These are phyloP conservation scores for Contarinia nasturtii DNA, from an alignment of 1,140 invertebrate genomes.

Conservation along the genomic window DNA sequence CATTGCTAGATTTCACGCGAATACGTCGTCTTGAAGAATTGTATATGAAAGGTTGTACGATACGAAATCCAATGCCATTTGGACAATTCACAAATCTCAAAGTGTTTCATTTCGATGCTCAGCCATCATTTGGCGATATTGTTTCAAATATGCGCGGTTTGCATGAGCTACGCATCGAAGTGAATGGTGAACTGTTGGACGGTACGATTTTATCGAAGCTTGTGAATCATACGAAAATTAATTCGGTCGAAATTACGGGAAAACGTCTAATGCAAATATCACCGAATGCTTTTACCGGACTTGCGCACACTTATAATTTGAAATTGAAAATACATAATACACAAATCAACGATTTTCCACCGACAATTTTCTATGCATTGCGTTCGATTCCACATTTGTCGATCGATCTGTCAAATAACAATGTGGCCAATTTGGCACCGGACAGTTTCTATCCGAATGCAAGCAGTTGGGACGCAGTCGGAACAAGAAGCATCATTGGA, in stretches of 20 bases:
- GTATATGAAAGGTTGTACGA: slow-evolving; percentile 19
- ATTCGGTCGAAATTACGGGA: slow-evolving; percentile 61
- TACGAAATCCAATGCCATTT: slow-evolving; percentile 16
- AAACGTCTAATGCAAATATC: slow-evolving; percentile 43
- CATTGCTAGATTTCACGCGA: slow-evolving; percentile 15
- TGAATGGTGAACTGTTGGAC: slow-evolving; percentile 46
- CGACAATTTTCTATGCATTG: slow-evolving; percentile 54
- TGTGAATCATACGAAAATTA: slow-evolving; percentile 51
- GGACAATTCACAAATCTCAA: slow-evolving; percentile 26
- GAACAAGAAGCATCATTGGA: slow-evolving; percentile 45
- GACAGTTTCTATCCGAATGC: slow-evolving; percentile 68
- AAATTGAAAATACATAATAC: slow-evolving; percentile 56
- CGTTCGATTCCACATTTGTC: slow-evolving; percentile 60
- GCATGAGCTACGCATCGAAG: slow-evolving; percentile 43
- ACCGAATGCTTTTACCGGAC: slow-evolving; percentile 46
- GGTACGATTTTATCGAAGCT: slow-evolving; percentile 45
- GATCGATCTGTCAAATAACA: slow-evolving; percentile 62
- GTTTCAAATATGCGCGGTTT: slow-evolving; percentile 26
- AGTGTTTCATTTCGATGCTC: slow-evolving; percentile 18
- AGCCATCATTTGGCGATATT: slow-evolving; percentile 18
- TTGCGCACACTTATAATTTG: slow-evolving; percentile 42
- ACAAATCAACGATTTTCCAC: slow-evolving; percentile 50
- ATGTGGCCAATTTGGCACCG: slow-evolving; percentile 55
- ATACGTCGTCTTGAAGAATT: slow-evolving; percentile 18
- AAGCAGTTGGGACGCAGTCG: slow-evolving; percentile 63